phyloP scores from a whole-genome alignment of 1,140 invertebrate genomes.

The Acromyrmex heyeri region DNA sequence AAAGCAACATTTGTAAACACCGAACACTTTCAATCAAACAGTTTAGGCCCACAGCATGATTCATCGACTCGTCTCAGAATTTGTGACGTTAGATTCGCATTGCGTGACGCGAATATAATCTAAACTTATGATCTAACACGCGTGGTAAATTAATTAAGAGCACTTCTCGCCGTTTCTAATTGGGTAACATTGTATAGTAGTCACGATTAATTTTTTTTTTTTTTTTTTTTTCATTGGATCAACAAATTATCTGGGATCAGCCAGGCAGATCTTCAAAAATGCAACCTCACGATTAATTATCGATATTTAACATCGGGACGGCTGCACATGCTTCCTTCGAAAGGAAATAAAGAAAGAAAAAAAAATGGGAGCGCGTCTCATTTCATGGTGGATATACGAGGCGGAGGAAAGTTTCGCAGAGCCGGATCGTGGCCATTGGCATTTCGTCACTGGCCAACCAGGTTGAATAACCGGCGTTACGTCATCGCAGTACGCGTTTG shows the following conservation, averaged over 20 bases:
- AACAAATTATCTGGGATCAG: background rate
- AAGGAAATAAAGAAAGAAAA: conserved; percentile 29
- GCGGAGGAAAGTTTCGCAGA: conserved; percentile 72
- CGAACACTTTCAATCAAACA: conserved; percentile 82
- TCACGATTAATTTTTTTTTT: background rate
- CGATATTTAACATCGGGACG: conserved; percentile 9
- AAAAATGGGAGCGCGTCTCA: conserved; percentile 37
- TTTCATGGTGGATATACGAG: conserved; percentile 12
- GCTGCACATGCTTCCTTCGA: background rate
- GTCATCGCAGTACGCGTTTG: conserved; percentile 83
- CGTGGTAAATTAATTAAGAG: conserved; percentile 3
- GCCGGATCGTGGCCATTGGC: conserved; percentile 80
- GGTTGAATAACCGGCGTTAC: conserved; percentile 87
- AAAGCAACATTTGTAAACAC: conserved; percentile 74
- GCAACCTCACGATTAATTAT: conserved; percentile 40
- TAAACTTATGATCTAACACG: background rate
- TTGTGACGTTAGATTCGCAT: conserved; percentile 80
- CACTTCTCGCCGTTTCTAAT: background rate
- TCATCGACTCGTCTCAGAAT: conserved; percentile 27
- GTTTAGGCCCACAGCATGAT: conserved; percentile 51
- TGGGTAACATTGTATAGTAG: background rate
- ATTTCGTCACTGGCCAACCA: conserved; percentile 85
- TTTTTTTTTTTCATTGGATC: background rate
- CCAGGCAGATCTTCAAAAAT: background rate
- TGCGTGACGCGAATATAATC: conserved; percentile 47